Evolutionary conservation across 2,888 invertebrate species (phyloP).

Genomic region (Ochropleura plecta): DNA sequence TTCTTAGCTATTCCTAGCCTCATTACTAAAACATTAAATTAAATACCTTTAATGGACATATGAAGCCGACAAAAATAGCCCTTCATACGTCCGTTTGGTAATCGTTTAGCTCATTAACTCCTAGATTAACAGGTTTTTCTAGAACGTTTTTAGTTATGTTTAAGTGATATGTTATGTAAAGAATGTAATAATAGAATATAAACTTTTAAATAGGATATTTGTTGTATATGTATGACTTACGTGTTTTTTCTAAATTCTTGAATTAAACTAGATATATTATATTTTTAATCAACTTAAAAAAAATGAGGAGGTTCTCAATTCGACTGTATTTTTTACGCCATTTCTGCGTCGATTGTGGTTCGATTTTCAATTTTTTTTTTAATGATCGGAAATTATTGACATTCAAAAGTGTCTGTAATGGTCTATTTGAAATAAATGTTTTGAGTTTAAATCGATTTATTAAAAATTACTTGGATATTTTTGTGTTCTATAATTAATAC

Average conservation of each 20-base stretch:
- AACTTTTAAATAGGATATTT: neutral
- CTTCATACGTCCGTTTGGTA: constrained; percentile 34
- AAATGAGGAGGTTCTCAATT: no score
- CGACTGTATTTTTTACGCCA: no score
- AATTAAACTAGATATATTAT: neutral
- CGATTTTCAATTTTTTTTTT: no score
- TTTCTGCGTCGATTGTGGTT: no score
- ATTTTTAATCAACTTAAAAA: neutral
- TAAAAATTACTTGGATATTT: no score
- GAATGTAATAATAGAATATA: neutral
- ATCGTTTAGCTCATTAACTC: constrained; percentile 42
- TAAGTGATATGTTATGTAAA: constrained; percentile 9
- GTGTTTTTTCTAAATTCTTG: neutral
- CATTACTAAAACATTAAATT: constrained; percentile 47
- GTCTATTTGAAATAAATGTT: no score
- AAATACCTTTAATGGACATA: constrained; percentile 50
- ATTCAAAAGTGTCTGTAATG: no score
- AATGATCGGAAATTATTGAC: no score
- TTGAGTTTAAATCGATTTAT: no score
- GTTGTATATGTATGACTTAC: neutral
- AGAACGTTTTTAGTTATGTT: constrained; percentile 41
- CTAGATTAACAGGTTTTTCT: constrained; percentile 36
- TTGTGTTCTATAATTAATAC: no score
- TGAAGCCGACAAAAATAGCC: constrained; percentile 56
- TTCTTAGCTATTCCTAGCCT: constrained; percentile 51